Conservation (phyloP, 1,140 invertebrate species). For the Orussus abietinus region DNA sequence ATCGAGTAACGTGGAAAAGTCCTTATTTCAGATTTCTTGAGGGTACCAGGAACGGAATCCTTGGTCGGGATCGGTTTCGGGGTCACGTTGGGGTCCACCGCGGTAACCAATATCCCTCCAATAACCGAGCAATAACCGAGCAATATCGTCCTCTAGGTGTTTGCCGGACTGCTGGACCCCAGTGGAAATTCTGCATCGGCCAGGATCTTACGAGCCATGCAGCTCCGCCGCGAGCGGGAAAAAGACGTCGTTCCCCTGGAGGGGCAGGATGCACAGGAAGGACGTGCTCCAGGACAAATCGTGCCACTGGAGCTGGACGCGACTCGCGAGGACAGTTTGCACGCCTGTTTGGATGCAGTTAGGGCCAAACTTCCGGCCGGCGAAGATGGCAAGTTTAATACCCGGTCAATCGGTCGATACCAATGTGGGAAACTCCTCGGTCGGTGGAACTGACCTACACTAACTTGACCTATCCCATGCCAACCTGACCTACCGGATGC, state of each 20-base stretch:
- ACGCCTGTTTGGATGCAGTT: constrained; percentile 71
- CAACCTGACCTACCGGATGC: too few relatives aligned
- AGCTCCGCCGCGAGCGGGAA: constrained; percentile 51
- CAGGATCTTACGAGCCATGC: constrained; percentile 60
- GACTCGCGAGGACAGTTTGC: constrained; percentile 73
- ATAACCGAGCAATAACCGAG: constrained; percentile 23
- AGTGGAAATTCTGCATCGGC: constrained; percentile 45
- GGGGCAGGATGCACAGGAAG: constrained; percentile 40
- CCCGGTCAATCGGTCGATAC: too few relatives aligned
- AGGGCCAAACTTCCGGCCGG: constrained; percentile 76
- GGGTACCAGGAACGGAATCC: too few relatives aligned
- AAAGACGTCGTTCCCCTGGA: constrained; percentile 34
- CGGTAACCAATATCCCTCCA: too few relatives aligned
- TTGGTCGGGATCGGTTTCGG: too few relatives aligned
- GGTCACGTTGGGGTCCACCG: too few relatives aligned
- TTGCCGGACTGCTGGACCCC: constrained; percentile 61
- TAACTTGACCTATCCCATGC: too few relatives aligned
- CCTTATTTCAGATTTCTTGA: too few relatives aligned
- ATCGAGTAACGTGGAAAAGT: too few relatives aligned
- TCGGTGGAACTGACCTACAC: too few relatives aligned
- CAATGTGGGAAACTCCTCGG: too few relatives aligned
- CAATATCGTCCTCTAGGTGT: constrained; percentile 51
- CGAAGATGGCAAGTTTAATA: constrained; percentile 67
- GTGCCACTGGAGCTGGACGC: constrained; percentile 72
- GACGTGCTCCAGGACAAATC: constrained; percentile 55